Evolutionary conservation across 2,888 invertebrate genomes (phyloP).

Genomic region (Lissocephala sabroskyi): DNA sequence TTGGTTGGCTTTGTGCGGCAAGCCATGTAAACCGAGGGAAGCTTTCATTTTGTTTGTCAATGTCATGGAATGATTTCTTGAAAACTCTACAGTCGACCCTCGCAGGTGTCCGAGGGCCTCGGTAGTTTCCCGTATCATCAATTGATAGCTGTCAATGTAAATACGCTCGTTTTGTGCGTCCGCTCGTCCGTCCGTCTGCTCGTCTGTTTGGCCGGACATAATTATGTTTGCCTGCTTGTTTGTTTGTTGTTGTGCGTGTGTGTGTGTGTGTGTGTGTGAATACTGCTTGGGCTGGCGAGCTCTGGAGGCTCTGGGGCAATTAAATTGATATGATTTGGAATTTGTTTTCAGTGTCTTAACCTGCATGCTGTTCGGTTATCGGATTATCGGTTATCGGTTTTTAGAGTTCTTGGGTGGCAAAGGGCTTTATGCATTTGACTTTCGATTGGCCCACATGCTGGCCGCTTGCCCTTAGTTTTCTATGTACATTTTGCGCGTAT

Average conservation of each 20-base stretch:
- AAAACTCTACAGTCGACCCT: too few relatives aligned
- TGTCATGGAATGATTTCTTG: too few relatives aligned
- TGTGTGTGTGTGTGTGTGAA: slow-evolving; percentile 40
- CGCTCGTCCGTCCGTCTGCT: slow-evolving; percentile 12
- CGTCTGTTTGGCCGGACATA: slow-evolving; percentile 26
- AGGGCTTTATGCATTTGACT: slow-evolving; percentile 1
- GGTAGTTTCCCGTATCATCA: slow-evolving; percentile 15
- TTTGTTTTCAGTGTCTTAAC: slow-evolving; percentile 1
- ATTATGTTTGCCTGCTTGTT: slow-evolving; percentile 23
- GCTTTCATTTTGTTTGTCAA: too few relatives aligned
- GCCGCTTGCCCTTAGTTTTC: slow-evolving; percentile 5
- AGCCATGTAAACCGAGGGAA: too few relatives aligned
- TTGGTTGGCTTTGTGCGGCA: not conserved
- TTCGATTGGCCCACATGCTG: slow-evolving; percentile 22
- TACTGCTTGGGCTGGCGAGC: slow-evolving; percentile 34
- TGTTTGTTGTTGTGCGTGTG: slow-evolving; percentile 3
- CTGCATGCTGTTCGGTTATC: slow-evolving; percentile 14
- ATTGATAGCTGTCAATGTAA: slow-evolving; percentile 40
- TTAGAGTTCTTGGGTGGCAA: not conserved
- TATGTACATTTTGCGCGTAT: slow-evolving; percentile 37
- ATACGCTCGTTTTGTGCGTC: slow-evolving; percentile 21
- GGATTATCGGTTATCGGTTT: not conserved
- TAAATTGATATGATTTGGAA: slow-evolving; percentile 40
- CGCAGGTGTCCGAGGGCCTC: too few relatives aligned
- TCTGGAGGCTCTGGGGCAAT: too few relatives aligned